Conservation (phyloP, 2,113 vertebrate genomes). For the Psophia crepitans region DNA sequence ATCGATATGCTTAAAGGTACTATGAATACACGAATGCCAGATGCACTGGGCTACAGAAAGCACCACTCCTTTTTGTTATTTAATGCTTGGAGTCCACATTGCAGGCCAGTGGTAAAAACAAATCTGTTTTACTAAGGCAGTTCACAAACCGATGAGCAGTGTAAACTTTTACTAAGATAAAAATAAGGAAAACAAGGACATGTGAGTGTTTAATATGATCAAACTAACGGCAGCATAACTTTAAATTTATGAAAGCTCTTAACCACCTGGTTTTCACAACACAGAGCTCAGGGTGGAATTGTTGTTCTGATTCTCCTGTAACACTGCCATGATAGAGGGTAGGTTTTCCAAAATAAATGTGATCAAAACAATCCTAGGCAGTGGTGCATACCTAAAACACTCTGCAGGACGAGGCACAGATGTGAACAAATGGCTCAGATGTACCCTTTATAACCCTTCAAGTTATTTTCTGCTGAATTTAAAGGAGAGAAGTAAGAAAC, state of each 20-base stretch:
- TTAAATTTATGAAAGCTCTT: neutral
- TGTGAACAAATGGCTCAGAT: neutral
- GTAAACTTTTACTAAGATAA: neutral
- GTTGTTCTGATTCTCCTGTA: neutral
- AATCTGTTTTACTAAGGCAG: neutral
- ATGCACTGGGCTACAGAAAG: neutral
- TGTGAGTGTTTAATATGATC: neutral
- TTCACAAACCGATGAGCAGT: neutral
- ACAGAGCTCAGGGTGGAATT: neutral
- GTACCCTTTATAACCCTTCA: neutral
- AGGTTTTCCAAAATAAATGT: conserved; percentile 14
- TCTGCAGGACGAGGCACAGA: neutral
- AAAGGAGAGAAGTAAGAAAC: neutral
- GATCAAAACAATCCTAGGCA: neutral
- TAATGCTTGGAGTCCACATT: neutral
- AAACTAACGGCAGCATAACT: neutral
- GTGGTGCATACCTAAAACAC: neutral
- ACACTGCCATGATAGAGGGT: neutral
- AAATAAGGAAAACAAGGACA: neutral
- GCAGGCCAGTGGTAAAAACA: neutral
- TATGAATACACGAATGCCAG: conserved; percentile 11
- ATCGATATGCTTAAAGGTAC: neutral
- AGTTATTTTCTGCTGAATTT: neutral
- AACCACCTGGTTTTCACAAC: neutral
- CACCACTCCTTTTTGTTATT: neutral